Percentiles rank a stretch among this genome's conserved stretches.
These are phyloP conservation scores for Lytechinus variegatus DNA, from an alignment of 35 echinoderm and acorn worm genomes.

Conservation along the genomic window DNA sequence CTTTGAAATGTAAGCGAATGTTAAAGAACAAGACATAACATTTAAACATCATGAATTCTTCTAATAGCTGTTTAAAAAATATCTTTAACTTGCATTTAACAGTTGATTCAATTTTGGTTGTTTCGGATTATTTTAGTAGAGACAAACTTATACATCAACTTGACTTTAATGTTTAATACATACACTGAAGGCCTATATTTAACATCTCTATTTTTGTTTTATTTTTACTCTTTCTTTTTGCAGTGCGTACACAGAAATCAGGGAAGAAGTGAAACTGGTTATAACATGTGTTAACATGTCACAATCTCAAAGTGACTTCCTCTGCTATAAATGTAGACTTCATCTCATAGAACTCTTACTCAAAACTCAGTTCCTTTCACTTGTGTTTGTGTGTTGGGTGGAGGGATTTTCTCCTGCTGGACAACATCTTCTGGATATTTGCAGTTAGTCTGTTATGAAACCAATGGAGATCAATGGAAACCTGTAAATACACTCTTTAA, in stretches of 20 bases:
- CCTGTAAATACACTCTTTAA: background rate
- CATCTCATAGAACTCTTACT: background rate
- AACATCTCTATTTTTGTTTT: background rate
- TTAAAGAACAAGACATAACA: too few relatives aligned
- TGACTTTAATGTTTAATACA: too few relatives aligned
- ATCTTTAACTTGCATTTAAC: too few relatives aligned
- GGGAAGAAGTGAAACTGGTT: background rate
- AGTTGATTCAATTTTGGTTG: too few relatives aligned
- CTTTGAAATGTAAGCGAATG: too few relatives aligned
- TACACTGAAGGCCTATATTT: too few relatives aligned
- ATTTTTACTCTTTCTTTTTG: background rate
- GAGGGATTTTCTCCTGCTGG: background rate
- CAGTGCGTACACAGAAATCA: background rate
- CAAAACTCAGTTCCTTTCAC: background rate
- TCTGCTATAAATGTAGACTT: background rate
- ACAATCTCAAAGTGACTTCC: background rate
- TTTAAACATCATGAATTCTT: too few relatives aligned
- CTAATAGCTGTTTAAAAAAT: too few relatives aligned
- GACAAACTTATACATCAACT: too few relatives aligned
- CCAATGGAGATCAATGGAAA: background rate
- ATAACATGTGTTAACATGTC: background rate
- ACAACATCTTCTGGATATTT: background rate
- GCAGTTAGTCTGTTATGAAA: background rate
- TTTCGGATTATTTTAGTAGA: too few relatives aligned
- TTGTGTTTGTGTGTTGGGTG: slow-evolving; percentile 1